Conservation (phyloP, 2,888 invertebrate genomes). For the Zygothrica quintamaculata region DNA sequence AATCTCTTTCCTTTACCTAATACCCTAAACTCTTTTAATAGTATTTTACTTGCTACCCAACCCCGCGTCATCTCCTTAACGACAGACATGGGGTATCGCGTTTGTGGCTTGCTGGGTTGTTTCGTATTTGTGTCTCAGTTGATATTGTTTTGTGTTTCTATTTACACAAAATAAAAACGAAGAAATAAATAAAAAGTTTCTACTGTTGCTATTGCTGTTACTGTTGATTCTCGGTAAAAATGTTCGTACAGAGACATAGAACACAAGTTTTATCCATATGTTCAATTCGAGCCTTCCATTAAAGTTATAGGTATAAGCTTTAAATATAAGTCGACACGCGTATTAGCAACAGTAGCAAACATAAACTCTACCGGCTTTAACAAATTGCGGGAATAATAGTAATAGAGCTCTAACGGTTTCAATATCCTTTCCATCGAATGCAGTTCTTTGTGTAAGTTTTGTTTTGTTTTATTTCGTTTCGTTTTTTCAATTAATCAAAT, state of each 20-base stretch:
- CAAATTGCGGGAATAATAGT: background rate
- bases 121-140: conserved; percentile 42
- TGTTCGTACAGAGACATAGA: conserved; percentile 1
- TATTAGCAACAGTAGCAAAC: conserved; percentile 11
- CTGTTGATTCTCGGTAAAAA: conserved; percentile 28
- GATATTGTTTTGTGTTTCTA: conserved; percentile 55
- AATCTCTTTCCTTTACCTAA: too few relatives aligned
- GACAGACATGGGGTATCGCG: conserved; percentile 27
- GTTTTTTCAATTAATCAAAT: conserved; percentile 5
- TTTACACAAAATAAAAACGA: conserved; percentile 39
- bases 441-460: conserved; percentile 67
- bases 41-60: too few relatives aligned
- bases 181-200: conserved; percentile 11
- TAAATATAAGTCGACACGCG: conserved; percentile 25
- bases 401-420: background rate
- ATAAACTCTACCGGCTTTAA: background rate
- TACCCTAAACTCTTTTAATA: too few relatives aligned
- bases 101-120: conserved; percentile 34
- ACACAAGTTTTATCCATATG: conserved; percentile 17
- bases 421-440: conserved; percentile 36
- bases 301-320: conserved; percentile 29
- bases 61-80: conserved; percentile 27
- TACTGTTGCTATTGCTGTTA: conserved; percentile 35
- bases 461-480: too few relatives aligned
- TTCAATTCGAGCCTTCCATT: conserved; percentile 20